Evolutionary conservation across 2,888 invertebrate genomes (phyloP).

Genomic region (Notodonta dromedarius): DNA sequence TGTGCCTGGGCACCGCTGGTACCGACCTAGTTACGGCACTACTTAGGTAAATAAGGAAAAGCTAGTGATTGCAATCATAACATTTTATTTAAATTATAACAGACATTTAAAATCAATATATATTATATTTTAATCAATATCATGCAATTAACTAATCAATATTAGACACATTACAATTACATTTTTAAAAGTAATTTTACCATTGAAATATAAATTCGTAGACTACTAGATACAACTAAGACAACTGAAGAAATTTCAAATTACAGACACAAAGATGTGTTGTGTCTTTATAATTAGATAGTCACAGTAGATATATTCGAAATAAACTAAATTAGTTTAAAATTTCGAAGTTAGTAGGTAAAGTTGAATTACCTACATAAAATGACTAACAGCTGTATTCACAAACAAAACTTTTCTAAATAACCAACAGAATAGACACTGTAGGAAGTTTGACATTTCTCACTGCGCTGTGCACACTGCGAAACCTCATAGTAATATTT

Average conservation of each 20-base stretch:
- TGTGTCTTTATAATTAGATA: background rate
- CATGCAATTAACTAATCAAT: conserved; percentile 35
- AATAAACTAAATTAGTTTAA: background rate
- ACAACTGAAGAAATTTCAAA: conserved; percentile 42
- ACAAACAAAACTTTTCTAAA: too few species aligned
- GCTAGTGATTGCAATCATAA: conserved; percentile 21
- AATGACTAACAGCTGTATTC: background rate
- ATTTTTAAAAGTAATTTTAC: conserved; percentile 19
- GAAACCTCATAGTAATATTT: background rate
- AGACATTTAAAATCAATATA: conserved; percentile 25
- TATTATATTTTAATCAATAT: conserved; percentile 21
- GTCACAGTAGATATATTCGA: background rate
- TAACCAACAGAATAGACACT: too few species aligned
- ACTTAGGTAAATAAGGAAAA: background rate
- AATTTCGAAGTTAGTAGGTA: background rate
- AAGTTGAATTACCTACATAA: background rate
- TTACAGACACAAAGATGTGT: conserved; percentile 16
- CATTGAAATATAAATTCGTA: conserved; percentile 27
- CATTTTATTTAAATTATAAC: conserved; percentile 43
- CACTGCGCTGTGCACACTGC: too few species aligned
- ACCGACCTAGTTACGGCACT: too few species aligned
- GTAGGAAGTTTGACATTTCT: too few species aligned
- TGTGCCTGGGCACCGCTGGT: too few species aligned
- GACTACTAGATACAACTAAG: conserved; percentile 43
- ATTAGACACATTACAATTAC: conserved; percentile 28